phyloP scores from a whole-genome alignment of 2,797 vertebrate genomes.

The Dallia pectoralis region DNA sequence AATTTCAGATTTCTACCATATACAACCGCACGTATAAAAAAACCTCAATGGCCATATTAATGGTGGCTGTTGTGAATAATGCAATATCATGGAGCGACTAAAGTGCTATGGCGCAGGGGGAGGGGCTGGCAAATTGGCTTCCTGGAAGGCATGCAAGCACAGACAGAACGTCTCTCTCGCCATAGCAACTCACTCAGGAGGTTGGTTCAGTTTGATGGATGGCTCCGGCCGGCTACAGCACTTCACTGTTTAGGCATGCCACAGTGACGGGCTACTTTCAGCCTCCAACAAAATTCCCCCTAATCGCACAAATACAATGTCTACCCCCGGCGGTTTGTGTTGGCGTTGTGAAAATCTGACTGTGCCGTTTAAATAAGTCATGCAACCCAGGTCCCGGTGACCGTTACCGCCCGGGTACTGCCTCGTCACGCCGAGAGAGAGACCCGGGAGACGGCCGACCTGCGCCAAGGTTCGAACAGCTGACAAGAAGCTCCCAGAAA shows the following conservation, averaged over 20 bases:
- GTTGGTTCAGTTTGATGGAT: constrained; percentile 31
- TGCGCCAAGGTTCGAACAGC: constrained; percentile 74
- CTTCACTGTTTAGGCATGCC: constrained; percentile 21
- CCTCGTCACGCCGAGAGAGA: constrained; percentile 18
- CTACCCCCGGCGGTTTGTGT: constrained; percentile 53
- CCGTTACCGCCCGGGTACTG: constrained; percentile 54
- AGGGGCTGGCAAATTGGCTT: constrained; percentile 9
- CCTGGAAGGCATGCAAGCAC: constrained; percentile 1
- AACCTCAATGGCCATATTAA: constrained; percentile 3
- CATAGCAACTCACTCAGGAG: constrained; percentile 11
- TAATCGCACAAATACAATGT: constrained; percentile 59
- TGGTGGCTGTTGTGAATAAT: constrained; percentile 5
- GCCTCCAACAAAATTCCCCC: constrained; percentile 45
- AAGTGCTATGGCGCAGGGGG: background rate
- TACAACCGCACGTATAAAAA: background rate
- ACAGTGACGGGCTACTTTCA: constrained; percentile 31
- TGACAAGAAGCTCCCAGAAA: constrained; percentile 62
- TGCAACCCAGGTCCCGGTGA: constrained; percentile 50
- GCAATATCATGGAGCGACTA: background rate
- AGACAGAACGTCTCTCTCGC: constrained; percentile 31
- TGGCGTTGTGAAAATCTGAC: constrained; percentile 56
- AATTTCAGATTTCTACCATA: background rate
- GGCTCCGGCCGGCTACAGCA: constrained; percentile 23
- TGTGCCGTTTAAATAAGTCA: constrained; percentile 62
- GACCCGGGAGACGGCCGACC: constrained; percentile 38